phyloP scores from a whole-genome alignment of 1,140 invertebrate species.

The Platyura marginata region DNA sequence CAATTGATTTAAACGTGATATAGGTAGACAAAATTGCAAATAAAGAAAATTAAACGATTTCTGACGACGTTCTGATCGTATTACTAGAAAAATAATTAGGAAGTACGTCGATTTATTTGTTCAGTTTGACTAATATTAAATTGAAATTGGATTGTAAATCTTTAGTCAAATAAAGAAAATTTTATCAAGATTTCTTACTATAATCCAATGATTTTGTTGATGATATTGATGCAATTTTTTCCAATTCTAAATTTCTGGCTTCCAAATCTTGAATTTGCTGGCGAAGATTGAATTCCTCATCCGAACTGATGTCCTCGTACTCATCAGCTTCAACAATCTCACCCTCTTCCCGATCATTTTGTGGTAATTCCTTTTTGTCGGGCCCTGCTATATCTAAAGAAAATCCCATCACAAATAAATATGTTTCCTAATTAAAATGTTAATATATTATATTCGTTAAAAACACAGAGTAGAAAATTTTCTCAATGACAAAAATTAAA shows the following conservation, averaged over 20 bases:
- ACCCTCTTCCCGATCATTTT: slow-evolving; percentile 15
- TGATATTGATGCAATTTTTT: slow-evolving; percentile 17
- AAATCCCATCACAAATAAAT: no score
- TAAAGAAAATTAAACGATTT: not conserved
- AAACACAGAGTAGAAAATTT: no score
- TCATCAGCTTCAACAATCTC: slow-evolving; percentile 22
- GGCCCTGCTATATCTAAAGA: no score
- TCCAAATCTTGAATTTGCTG: slow-evolving; percentile 19
- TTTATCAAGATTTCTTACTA: slow-evolving; percentile 3
- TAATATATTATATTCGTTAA: no score
- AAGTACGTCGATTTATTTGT: not conserved
- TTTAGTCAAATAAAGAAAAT: not conserved
- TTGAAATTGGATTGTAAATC: no score
- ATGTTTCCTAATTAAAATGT: no score
- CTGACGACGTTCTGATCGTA: not conserved
- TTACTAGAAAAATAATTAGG: not conserved
- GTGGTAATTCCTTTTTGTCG: no score
- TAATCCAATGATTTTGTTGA: slow-evolving; percentile 9
- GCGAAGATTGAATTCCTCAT: slow-evolving; percentile 17
- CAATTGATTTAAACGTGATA: no score
- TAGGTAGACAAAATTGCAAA: not conserved
- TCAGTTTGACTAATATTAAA: no score
- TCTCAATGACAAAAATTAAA: no score
- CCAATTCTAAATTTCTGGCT: slow-evolving; percentile 20
- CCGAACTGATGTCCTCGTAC: slow-evolving; percentile 18